Evolutionary conservation across 1,140 invertebrate species (phyloP).

Genomic region (Chironomus tepperi): DNA sequence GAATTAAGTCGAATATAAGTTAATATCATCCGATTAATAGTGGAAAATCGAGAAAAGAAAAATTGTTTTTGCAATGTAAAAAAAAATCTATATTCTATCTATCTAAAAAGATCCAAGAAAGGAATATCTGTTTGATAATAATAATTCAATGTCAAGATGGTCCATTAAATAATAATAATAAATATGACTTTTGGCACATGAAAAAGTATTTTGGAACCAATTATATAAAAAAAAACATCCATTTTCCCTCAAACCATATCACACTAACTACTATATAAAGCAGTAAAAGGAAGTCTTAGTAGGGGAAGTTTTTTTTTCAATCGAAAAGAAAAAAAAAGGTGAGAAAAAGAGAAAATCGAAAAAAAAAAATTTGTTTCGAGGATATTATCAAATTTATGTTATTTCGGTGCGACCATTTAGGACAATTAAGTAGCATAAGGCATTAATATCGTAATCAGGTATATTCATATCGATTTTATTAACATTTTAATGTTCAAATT

Average conservation of each 20-base stretch:
- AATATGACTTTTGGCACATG: constrained; percentile 6
- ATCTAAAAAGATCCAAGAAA: background rate
- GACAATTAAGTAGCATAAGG: constrained; percentile 12
- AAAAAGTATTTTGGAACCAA: background rate
- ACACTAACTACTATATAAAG: too few species aligned
- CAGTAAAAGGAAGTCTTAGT: background rate
- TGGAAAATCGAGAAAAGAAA: background rate
- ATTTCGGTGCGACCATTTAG: background rate
- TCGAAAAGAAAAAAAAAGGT: background rate
- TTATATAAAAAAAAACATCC: background rate
- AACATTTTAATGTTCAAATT: too few species aligned
- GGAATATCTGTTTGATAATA: constrained; percentile 14
- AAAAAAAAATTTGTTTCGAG: background rate
- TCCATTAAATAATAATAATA: constrained; percentile 4
- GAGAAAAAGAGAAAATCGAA: background rate
- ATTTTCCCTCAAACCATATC: too few species aligned
- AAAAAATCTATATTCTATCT: background rate
- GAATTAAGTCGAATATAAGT: background rate
- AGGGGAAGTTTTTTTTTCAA: background rate
- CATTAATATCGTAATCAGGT: background rate
- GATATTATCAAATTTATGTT: background rate
- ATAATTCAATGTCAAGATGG: constrained; percentile 8
- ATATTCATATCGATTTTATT: background rate
- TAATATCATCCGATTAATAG: background rate
- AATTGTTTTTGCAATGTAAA: constrained; percentile 9